Percentiles rank a stretch among this genome's conserved stretches.
Conservation (phyloP, 2,113 vertebrate genomes). For the Speoplatyrhinus poulsoni region DNA sequence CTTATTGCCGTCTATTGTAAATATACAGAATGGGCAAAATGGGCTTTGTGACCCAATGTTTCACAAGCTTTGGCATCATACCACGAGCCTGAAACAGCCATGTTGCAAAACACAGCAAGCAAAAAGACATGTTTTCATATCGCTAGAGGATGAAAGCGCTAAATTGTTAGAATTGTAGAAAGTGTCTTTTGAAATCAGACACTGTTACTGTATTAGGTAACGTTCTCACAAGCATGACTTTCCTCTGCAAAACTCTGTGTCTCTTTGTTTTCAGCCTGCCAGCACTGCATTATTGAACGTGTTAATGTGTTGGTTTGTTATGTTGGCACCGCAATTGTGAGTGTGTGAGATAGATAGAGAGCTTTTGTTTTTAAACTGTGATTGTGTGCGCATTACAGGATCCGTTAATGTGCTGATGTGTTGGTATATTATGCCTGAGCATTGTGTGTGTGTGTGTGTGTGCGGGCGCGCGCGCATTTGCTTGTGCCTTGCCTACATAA, state of each 20-base stretch:
- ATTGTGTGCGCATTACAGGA: slow-evolving; percentile 16
- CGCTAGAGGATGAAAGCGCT: slow-evolving; percentile 40
- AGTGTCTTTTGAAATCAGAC: slow-evolving; percentile 56
- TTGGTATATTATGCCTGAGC: neutral
- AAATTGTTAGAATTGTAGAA: slow-evolving; percentile 38
- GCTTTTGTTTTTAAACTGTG: slow-evolving; percentile 19
- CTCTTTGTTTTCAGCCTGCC: slow-evolving; percentile 41
- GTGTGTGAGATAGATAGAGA: slow-evolving; percentile 22
- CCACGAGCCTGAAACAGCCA: slow-evolving; percentile 17
- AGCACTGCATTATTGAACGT: slow-evolving; percentile 42
- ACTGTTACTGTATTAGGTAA: slow-evolving; percentile 57
- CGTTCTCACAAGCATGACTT: slow-evolving; percentile 53
- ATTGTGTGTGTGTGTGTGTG: slow-evolving; percentile 13
- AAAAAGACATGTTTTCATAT: slow-evolving; percentile 35
- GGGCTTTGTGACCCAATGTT: slow-evolving; percentile 44
- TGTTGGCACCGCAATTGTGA: slow-evolving; percentile 25
- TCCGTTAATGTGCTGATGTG: neutral
- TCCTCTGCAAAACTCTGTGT: slow-evolving; percentile 29
- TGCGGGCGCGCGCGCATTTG: neutral
- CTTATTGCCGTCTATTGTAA: neutral
- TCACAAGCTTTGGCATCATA: neutral
- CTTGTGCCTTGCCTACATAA: slow-evolving; percentile 50
- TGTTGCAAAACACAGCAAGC: slow-evolving; percentile 10
- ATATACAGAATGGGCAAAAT: neutral
- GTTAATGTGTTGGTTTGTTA: slow-evolving; percentile 50